phyloP scores from a whole-genome alignment of 2,113 vertebrate genomes.

The Cryptomyrus ogoouensis region DNA sequence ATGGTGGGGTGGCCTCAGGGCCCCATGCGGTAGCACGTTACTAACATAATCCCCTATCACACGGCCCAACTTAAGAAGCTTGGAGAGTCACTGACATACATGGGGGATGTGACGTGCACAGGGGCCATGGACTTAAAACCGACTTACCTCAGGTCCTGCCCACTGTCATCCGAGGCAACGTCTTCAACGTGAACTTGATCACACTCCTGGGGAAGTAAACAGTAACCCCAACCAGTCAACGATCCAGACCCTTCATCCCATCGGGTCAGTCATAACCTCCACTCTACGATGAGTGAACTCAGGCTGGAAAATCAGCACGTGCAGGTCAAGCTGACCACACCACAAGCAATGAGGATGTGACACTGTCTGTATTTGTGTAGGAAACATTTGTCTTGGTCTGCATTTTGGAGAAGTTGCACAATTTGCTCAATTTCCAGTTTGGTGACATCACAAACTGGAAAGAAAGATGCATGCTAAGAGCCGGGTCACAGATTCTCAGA shows the following conservation, averaged over 20 bases:
- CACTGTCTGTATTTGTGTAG: background rate
- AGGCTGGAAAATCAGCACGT: background rate
- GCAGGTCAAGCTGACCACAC: background rate
- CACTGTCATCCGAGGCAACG: slow-evolving; percentile 93
- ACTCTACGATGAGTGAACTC: background rate
- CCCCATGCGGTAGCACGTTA: background rate
- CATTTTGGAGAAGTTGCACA: background rate
- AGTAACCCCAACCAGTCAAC: background rate
- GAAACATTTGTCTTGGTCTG: background rate
- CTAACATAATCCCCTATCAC: background rate
- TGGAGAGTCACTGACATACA: background rate
- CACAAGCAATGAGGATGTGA: background rate
- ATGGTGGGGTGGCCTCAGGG: background rate
- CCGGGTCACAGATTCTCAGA: background rate
- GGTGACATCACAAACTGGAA: background rate
- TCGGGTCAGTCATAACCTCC: background rate
- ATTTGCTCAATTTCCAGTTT: background rate
- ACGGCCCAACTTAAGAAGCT: background rate
- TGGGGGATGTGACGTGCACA: background rate
- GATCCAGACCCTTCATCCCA: background rate
- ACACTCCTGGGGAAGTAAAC: slow-evolving; percentile 74
- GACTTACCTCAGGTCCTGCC: slow-evolving; percentile 87
- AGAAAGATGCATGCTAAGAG: background rate
- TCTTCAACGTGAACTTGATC: slow-evolving; percentile 98
- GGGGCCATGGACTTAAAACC: too few species aligned